These are phyloP conservation scores for Irena cyanogastra DNA, from an alignment of 2,113 vertebrate species.

Conservation along the genomic window DNA sequence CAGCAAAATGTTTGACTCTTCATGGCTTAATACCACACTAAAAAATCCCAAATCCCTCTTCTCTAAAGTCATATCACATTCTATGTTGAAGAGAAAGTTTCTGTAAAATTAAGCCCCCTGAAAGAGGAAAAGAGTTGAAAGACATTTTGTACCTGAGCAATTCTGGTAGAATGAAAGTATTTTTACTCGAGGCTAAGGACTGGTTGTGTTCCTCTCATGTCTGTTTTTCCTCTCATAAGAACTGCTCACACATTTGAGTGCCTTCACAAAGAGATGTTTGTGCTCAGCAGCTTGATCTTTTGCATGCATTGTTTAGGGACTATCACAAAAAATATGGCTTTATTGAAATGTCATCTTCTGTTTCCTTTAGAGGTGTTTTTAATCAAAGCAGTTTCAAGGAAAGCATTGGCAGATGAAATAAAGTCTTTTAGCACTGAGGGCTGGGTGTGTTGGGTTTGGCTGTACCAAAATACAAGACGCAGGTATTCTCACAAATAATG, in stretches of 20 bases:
- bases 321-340: not conserved
- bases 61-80: not conserved
- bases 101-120: not conserved
- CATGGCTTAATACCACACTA: not conserved
- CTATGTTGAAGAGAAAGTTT: not conserved
- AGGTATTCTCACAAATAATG: not conserved
- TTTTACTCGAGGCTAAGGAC: not conserved
- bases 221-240: not conserved
- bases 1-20: not conserved
- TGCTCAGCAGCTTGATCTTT: not conserved
- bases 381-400: not conserved
- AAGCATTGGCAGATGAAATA: not conserved
- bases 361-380: not conserved
- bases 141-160: not conserved
- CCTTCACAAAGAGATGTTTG: not conserved
- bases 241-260: fast-evolving
- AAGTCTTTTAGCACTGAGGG: not conserved
- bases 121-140: not conserved
- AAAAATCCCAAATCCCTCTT: not conserved
- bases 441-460: not conserved
- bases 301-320: not conserved
- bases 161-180: not conserved
- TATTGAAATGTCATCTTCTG: not conserved
- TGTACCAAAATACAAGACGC: not conserved
- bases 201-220: not conserved